phyloP scores from a whole-genome alignment of 37 sponge, comb jelly and placozoan genomes.

The Amphimedon queenslandica region DNA sequence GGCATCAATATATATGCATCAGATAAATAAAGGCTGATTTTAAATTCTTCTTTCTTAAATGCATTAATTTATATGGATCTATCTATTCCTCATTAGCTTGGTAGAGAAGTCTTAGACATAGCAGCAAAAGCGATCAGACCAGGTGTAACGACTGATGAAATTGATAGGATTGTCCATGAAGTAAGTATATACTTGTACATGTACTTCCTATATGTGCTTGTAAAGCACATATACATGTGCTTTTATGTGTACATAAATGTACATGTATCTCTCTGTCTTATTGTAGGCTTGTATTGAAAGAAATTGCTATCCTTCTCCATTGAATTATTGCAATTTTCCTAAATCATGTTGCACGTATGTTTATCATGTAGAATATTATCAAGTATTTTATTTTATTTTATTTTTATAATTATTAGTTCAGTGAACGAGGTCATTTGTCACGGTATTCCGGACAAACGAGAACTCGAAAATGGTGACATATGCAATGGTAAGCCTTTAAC shows the following conservation, averaged over 20 bases:
- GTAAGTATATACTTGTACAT: slow-evolving; percentile 12
- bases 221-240: slow-evolving; percentile 2
- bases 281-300: slow-evolving; percentile 78
- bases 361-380: neutral
- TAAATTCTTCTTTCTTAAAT: neutral
- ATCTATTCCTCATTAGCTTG: too few relatives aligned
- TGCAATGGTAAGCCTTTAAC: slow-evolving; percentile 60
- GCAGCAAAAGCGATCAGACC: slow-evolving; percentile 56
- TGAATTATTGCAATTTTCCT: slow-evolving; percentile 90
- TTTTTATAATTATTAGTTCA: slow-evolving; percentile 43
- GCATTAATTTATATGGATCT: neutral
- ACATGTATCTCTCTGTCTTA: neutral
- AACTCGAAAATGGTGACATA: slow-evolving; percentile 90
- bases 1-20: too few relatives aligned
- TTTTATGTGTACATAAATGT: neutral
- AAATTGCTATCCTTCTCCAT: slow-evolving; percentile 94
- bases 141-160: slow-evolving; percentile 86
- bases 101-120: slow-evolving; percentile 86
- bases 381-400: neutral
- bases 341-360: slow-evolving; percentile 95
- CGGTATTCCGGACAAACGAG: slow-evolving; percentile 89
- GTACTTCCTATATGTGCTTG: neutral
- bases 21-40: slow-evolving; percentile 1
- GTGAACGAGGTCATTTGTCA: slow-evolving; percentile 98
- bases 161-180: slow-evolving; percentile 87